Evolutionary conservation across 1,140 invertebrate genomes (phyloP).

Genomic region (Heliconius melpomene): DNA sequence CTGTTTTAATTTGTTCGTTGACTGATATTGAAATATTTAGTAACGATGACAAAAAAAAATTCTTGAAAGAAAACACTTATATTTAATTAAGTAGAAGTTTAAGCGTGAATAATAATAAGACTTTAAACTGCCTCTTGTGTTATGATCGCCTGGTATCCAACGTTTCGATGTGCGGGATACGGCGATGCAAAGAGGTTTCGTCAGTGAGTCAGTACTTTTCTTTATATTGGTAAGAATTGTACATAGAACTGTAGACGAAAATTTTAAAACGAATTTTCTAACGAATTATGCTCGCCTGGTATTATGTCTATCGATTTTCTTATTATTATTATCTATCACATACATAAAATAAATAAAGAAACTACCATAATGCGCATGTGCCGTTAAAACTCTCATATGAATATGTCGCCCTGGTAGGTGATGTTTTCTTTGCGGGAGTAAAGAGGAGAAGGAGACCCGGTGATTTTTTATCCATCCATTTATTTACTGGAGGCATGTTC

Average conservation of each 20-base stretch:
- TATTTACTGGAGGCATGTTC: no score
- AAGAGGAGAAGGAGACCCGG: not conserved
- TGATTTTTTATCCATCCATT: no score
- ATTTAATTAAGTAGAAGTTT: no score
- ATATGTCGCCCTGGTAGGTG: constrained; percentile 16
- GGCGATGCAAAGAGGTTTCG: not conserved
- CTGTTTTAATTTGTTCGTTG: no score
- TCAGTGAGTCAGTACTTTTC: no score
- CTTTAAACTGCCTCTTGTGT: not conserved
- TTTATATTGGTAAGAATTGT: no score
- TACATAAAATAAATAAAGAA: not conserved
- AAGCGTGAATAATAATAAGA: no score
- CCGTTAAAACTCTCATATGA: not conserved
- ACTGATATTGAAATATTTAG: no score
- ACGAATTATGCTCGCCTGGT: constrained; percentile 7
- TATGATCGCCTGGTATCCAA: constrained; percentile 1
- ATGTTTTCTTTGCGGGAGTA: constrained; percentile 17
- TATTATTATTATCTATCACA: no score
- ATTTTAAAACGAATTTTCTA: not conserved
- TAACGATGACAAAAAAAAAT: no score
- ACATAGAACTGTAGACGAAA: no score
- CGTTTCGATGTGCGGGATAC: not conserved
- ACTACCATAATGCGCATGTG: not conserved
- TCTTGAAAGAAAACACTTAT: no score
- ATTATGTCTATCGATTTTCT: constrained; percentile 25